phyloP scores from a whole-genome alignment of 2,797 vertebrate species.

The Tadarida brasiliensis region DNA sequence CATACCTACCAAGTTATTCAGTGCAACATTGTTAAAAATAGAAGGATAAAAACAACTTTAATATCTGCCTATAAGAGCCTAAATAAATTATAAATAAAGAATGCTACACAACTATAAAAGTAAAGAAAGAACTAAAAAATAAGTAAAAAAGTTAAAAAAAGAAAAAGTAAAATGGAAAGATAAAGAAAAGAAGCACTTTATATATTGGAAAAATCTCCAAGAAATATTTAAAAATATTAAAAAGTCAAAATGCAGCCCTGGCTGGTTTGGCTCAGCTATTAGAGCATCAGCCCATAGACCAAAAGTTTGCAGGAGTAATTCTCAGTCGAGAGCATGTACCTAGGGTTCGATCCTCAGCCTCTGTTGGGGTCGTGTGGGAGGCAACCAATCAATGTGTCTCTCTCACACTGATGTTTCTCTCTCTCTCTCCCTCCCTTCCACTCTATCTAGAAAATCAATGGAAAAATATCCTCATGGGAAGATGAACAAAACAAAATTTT shows the following conservation, averaged over 20 bases:
- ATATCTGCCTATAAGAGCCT: background rate
- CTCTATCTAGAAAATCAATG: no score
- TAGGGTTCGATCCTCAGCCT: no score
- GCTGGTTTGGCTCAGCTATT: no score
- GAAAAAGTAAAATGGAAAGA: background rate
- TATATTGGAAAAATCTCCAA: background rate
- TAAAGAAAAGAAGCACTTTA: background rate
- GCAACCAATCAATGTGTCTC: no score
- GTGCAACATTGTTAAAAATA: conserved; percentile 2
- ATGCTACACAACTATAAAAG: background rate
- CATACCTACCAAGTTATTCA: background rate
- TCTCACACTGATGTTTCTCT: no score
- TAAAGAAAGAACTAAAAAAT: background rate
- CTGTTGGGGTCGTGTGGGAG: no score
- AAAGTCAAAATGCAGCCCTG: background rate
- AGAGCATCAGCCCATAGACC: no score
- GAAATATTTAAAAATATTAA: conserved; percentile 27
- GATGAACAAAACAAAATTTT: no score
- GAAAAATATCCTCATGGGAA: no score
- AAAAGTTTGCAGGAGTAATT: no score
- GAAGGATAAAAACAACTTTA: conserved; percentile 33
- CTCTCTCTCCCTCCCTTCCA: no score
- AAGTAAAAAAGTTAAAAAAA: background rate
- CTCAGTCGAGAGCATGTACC: no score
- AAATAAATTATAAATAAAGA: conserved; percentile 32